Evolutionary conservation across 2,113 vertebrate genomes (phyloP).

Genomic region (Sorex araneus): DNA sequence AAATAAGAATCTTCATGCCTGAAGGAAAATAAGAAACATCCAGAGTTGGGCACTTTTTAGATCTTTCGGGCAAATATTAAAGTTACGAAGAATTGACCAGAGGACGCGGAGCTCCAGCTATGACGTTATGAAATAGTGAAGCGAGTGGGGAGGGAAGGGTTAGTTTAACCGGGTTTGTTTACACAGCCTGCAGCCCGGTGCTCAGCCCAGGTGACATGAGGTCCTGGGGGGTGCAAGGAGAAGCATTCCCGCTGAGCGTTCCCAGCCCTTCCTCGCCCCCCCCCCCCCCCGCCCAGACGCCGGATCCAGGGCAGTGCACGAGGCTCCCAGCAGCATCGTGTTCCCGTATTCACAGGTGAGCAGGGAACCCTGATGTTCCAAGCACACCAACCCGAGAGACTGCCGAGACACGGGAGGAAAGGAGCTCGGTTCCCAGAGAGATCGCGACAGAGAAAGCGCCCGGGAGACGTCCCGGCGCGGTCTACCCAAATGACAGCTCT

Average conservation of each 20-base stretch:
- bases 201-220: neutral
- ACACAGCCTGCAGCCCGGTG: neutral
- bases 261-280: neutral
- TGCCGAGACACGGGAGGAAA: neutral
- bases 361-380: neutral
- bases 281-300: too few species aligned
- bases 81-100: neutral
- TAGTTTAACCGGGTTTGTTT: neutral
- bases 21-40: neutral
- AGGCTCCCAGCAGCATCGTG: neutral
- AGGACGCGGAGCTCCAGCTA: neutral
- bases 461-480: too few species aligned
- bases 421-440: conserved; percentile 9
- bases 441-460: neutral
- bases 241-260: too few species aligned
- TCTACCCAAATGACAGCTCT: too few species aligned
- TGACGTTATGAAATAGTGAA: neutral
- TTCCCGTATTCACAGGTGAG: conserved; percentile 29
- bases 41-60: neutral
- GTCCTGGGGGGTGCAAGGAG: neutral
- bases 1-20: too few species aligned
- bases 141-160: neutral
- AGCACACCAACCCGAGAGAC: neutral
- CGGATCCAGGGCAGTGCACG: neutral
- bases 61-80: neutral